Evolutionary conservation across 2,888 invertebrate genomes (phyloP).

Genomic region (Hypolimnas misippus): DNA sequence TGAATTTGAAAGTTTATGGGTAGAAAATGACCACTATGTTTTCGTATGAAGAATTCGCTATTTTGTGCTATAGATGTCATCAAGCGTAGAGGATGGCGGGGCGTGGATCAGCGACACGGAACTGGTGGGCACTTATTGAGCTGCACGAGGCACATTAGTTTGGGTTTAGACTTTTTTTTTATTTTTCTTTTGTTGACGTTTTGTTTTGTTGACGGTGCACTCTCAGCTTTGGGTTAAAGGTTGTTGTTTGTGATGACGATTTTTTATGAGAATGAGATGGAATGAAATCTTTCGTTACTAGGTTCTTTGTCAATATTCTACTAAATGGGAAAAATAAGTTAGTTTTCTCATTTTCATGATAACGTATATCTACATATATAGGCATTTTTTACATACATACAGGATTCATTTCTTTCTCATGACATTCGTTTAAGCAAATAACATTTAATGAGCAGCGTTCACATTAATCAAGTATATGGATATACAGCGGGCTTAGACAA

Average conservation of each 20-base stretch:
- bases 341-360: too few species aligned
- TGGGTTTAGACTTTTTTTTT: conserved; percentile 54
- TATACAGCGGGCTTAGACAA: not conserved
- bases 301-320: too few species aligned
- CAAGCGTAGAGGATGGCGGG: conserved; percentile 74
- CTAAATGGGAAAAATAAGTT: too few species aligned
- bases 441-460: not conserved
- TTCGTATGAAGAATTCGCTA: conserved; percentile 15
- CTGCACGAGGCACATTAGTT: conserved; percentile 53
- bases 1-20: too few species aligned
- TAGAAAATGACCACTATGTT: too few species aligned
- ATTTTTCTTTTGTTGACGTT: conserved; percentile 30
- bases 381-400: not conserved
- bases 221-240: conserved; percentile 14
- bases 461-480: not conserved
- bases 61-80: conserved; percentile 64
- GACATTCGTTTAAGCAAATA: not conserved
- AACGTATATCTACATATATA: not conserved
- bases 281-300: too few species aligned
- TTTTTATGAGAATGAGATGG: not conserved
- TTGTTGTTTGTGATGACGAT: conserved; percentile 19
- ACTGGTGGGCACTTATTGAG: conserved; percentile 72
- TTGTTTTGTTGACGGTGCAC: conserved; percentile 26
- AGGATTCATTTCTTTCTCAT: not conserved
- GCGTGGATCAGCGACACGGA: conserved; percentile 81